A percentile compares a stretch with the other conserved stretches of the same genome.
Evolutionary conservation across 1,140 invertebrate genomes (phyloP).

Genomic region (Ips typographus): DNA sequence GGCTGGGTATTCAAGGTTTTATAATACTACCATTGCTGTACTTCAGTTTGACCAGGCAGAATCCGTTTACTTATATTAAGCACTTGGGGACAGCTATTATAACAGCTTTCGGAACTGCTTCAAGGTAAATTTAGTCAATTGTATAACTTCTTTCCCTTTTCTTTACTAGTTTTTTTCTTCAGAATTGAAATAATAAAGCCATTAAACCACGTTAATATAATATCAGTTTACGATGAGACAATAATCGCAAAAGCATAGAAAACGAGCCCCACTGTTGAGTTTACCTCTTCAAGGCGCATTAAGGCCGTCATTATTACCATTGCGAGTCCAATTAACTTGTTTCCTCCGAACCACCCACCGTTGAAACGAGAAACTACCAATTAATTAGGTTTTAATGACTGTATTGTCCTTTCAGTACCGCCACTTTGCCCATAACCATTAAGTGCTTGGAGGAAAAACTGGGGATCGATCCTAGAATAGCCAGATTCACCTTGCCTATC

Average conservation of each 20-base stretch:
- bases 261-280: no score
- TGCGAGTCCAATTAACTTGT: no score
- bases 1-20: constrained; percentile 78
- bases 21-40: constrained; percentile 71
- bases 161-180: no score
- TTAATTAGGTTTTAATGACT: not conserved
- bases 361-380: not conserved
- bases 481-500: constrained; percentile 82
- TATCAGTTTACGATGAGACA: no score
- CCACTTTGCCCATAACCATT: constrained; percentile 74
- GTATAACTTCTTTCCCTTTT: no score
- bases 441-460: constrained; percentile 78
- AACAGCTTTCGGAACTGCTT: constrained; percentile 79
- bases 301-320: no score
- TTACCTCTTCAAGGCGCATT: no score
- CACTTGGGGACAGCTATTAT: constrained; percentile 74
- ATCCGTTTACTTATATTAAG: constrained; percentile 68
- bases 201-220: no score
- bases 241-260: no score
- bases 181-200: no score
- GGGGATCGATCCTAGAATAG: constrained; percentile 71
- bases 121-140: constrained; percentile 50
- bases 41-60: constrained; percentile 64
- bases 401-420: constrained; percentile 57
- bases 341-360: no score